phyloP scores from a whole-genome alignment of 2,888 invertebrate genomes.

The Teleogryllus oceanicus region DNA sequence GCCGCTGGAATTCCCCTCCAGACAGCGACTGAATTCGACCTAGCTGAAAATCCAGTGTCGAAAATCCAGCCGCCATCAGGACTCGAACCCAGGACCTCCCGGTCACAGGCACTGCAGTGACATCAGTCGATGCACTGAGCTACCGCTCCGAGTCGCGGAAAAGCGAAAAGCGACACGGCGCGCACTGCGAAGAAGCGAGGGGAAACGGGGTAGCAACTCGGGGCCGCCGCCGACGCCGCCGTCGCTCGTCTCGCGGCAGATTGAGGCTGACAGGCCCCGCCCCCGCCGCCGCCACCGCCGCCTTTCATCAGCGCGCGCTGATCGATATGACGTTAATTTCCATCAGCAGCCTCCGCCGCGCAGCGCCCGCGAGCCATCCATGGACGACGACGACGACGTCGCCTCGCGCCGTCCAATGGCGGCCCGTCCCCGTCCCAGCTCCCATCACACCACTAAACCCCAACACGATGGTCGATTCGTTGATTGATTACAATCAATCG shows the following conservation, averaged over 20 bases:
- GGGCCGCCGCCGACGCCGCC: neutral
- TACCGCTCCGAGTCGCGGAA: no score
- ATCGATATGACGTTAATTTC: constrained; percentile 18
- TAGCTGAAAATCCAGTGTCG: no score
- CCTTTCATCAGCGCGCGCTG: neutral
- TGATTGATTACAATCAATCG: no score
- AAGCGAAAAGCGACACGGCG: no score
- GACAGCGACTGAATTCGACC: no score
- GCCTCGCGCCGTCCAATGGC: neutral
- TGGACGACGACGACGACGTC: neutral
- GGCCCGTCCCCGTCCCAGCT: neutral
- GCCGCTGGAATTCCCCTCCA: no score
- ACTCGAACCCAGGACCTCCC: no score
- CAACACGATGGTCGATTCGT: no score
- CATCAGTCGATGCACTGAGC: no score
- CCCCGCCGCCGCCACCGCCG: neutral
- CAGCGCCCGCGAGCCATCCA: neutral
- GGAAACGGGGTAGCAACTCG: neutral
- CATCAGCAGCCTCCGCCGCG: neutral
- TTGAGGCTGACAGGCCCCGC: neutral
- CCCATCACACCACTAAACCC: no score
- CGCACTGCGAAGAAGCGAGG: neutral
- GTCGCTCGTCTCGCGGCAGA: neutral
- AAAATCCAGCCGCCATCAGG: no score
- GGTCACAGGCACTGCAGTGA: no score